Percentiles rank a stretch among this genome's conserved stretches.
phyloP scores from a whole-genome alignment of 2,797 vertebrate species.

The Anas bahamensis region DNA sequence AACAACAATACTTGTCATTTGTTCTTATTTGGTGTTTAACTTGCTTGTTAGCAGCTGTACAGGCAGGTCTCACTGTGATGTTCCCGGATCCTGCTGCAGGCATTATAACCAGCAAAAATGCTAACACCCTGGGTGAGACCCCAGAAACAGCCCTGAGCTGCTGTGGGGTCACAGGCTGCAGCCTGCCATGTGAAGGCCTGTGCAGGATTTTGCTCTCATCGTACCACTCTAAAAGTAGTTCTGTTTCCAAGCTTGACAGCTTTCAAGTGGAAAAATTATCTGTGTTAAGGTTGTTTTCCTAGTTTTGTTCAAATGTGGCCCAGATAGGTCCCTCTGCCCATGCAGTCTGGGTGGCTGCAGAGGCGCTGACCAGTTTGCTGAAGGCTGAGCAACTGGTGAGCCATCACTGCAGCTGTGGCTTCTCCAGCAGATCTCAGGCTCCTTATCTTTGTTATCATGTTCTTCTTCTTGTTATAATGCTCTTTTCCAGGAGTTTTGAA shows the following conservation, averaged over 20 bases:
- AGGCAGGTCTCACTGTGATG: background rate
- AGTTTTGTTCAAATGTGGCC: background rate
- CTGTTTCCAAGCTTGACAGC: background rate
- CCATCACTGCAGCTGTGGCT: background rate
- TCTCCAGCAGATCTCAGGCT: background rate
- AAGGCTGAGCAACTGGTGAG: background rate
- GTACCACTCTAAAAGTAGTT: background rate
- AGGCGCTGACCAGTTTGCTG: background rate
- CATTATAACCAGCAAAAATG: background rate
- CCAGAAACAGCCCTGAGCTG: background rate
- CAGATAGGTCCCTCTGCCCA: background rate
- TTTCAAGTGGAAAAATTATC: background rate
- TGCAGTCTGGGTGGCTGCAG: background rate
- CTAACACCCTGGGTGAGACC: background rate
- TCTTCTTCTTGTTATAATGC: background rate
- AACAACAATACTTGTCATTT: slow-evolving; percentile 39
- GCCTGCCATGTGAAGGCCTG: background rate
- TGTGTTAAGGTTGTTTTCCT: background rate
- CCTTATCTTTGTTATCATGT: too few relatives aligned
- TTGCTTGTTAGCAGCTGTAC: slow-evolving; percentile 49
- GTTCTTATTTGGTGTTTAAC: slow-evolving; percentile 40
- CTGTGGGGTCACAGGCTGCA: background rate
- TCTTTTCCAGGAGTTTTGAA: background rate
- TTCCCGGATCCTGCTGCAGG: slow-evolving; percentile 11
- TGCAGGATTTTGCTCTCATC: background rate